Evolutionary conservation across 2,888 invertebrate genomes (phyloP), one percentile per base, ranked within the genome.

Genomic region (Hanleya hanleyi): DNA sequence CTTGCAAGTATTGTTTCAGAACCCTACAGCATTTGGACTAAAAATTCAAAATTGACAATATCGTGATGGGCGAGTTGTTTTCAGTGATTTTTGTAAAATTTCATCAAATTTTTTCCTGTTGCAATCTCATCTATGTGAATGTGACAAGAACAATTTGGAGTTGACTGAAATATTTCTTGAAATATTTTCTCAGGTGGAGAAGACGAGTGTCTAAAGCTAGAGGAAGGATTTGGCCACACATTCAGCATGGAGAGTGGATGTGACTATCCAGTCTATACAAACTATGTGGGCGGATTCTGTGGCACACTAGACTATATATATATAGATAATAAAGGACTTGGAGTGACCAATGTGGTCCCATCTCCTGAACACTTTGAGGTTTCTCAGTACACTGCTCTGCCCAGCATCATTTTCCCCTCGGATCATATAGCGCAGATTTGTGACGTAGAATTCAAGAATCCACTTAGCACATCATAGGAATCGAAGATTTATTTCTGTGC

Each of bases 251-350:
- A 86, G 7, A 96, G 96, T 89, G 96, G 96, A 0, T 96, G 95
- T 91, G 97, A 96, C 0, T 94, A 94, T 26, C 95, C 96, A 0
- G 91, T 92, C 51, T 97, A 94, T 86, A 97, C 97, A 0, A 97
- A 97, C 90, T 97, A 93, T 84, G 96, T 96, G 0, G 92, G 92
- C 0, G 93, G 93, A 0, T 98, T 97, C 91, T 93, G 94, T 15
- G 97, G 94, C 65, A 97, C 97, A 75, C 92, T 98, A 71, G 98
- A 98, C 91, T 98, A 98, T 86, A 97, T 98, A 84, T 97, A 94
- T 91, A 95, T 95, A 86, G 94, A 96, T 82, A 93, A 91, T 51
- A 81, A 85, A 50, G 76, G 76, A 9, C 77, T 90, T 6, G 76
- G 79, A 22, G 75, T 87, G 4, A 71, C 68, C 91, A 93, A 95